Percentiles rank a stretch among this genome's conserved stretches.
These are phyloP conservation scores for Cosmia trapezina DNA, from an alignment of 2,888 invertebrate genomes.

Conservation along the genomic window DNA sequence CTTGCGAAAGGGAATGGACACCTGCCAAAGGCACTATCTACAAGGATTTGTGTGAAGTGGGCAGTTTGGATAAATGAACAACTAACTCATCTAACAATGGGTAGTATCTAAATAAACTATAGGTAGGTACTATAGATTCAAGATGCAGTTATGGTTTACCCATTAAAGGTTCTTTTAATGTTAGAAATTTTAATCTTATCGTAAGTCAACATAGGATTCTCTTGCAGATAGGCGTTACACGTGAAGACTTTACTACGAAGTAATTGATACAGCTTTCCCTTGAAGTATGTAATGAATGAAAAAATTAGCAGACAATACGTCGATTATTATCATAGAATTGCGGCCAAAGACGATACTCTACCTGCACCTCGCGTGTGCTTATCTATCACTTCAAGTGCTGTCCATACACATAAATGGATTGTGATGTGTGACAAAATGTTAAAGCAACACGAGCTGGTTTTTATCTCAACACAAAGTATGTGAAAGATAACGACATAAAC, in stretches of 20 bases:
- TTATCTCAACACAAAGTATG: constrained; percentile 39
- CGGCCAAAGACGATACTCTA: constrained; percentile 12
- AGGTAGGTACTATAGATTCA: not conserved
- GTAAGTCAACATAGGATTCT: constrained; percentile 2
- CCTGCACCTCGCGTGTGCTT: not conserved
- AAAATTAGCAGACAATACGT: constrained; percentile 21
- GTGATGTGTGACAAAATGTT: constrained; percentile 20
- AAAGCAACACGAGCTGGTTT: constrained; percentile 11
- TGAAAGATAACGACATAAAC: constrained; percentile 42
- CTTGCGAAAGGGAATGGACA: constrained; percentile 37
- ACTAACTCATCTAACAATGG: not conserved
- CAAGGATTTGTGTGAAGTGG: constrained; percentile 16
- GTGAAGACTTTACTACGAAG: not conserved
- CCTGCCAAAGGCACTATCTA: constrained; percentile 6
- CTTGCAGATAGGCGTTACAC: not conserved
- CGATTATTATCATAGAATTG: constrained; percentile 11
- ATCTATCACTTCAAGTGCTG: constrained; percentile 55
- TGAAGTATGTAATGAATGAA: constrained; percentile 5
- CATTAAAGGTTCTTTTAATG: not conserved
- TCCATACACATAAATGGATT: constrained; percentile 38
- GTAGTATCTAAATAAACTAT: not conserved
- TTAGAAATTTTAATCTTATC: constrained; percentile 29
- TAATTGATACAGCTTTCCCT: constrained; percentile 1
- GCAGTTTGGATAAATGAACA: not conserved
- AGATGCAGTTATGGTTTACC: not conserved